A percentile compares a stretch with the other conserved stretches of the same genome.
phyloP scores from a whole-genome alignment of 1,140 invertebrate genomes.

The Sarcophaga bullata region DNA sequence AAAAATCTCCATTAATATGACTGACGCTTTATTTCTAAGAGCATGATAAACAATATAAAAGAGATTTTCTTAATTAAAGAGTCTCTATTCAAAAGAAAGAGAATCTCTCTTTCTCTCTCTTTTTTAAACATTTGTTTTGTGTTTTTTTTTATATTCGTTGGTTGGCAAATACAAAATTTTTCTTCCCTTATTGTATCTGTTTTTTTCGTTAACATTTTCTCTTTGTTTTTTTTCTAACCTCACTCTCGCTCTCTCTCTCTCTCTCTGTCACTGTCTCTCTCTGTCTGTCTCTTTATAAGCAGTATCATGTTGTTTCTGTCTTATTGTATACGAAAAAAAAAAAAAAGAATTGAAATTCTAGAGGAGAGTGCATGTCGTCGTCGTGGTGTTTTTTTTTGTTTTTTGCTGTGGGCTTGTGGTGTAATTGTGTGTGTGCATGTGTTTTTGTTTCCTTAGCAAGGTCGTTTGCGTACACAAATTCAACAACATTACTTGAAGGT shows the following conservation, averaged over 20 bases:
- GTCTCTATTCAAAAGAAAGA: background rate
- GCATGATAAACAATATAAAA: no score
- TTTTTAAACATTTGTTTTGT: no score
- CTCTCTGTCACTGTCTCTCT: background rate
- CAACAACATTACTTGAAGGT: constrained; percentile 66
- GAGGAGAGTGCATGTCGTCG: constrained; percentile 25
- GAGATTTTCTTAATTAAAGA: no score
- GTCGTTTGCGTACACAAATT: constrained; percentile 66
- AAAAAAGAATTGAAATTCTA: background rate
- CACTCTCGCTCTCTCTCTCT: background rate
- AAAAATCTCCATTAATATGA: background rate
- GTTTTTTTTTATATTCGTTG: background rate
- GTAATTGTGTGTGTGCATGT: constrained; percentile 27
- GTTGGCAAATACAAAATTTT: background rate
- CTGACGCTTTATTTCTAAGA: background rate
- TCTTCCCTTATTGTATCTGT: background rate
- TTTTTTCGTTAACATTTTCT: background rate
- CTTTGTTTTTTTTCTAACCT: background rate
- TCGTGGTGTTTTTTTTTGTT: constrained; percentile 30
- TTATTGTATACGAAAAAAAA: background rate
- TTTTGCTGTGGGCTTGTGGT: background rate
- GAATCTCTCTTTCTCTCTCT: no score
- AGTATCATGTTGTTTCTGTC: background rate
- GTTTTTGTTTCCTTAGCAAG: constrained; percentile 60
- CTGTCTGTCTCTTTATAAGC: background rate